Evolutionary conservation across 2,113 vertebrate species (phyloP).

Genomic region (Marmota monax): DNA sequence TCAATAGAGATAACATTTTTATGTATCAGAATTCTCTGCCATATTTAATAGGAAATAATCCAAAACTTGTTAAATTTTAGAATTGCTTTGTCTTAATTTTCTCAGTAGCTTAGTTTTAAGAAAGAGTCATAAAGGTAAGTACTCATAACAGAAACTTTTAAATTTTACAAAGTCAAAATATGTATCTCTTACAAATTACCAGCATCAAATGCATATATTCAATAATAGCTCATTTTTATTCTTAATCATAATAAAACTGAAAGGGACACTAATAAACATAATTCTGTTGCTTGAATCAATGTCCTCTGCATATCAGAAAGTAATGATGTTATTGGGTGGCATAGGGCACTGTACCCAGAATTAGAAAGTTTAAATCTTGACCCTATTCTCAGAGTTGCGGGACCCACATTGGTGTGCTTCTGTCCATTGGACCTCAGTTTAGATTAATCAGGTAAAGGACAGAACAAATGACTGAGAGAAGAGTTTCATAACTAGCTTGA

Average conservation of each 20-base stretch:
- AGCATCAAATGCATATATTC: not conserved
- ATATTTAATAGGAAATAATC: conserved; percentile 53
- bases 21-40: not conserved
- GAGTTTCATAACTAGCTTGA: not conserved
- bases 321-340: not conserved
- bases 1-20: conserved; percentile 46
- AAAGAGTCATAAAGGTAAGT: not conserved
- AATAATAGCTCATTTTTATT: not conserved
- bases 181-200: not conserved
- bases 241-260: conserved; percentile 42
- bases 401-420: not conserved
- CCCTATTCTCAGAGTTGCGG: not conserved
- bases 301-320: not conserved
- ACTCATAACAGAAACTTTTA: not conserved
- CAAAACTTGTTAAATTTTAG: conserved; percentile 33
- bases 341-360: not conserved
- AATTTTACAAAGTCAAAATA: conserved; percentile 41
- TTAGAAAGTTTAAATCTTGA: not conserved
- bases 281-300: not conserved
- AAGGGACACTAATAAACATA: not conserved
- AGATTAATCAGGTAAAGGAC: not conserved
- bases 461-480: not conserved
- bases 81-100: conserved; percentile 56
- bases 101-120: conserved; percentile 1
- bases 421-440: not conserved